Evolutionary conservation across 2,797 vertebrate species (phyloP), one percentile per base, ranked within the genome.

Genomic region (Protonibea diacanthus): DNA sequence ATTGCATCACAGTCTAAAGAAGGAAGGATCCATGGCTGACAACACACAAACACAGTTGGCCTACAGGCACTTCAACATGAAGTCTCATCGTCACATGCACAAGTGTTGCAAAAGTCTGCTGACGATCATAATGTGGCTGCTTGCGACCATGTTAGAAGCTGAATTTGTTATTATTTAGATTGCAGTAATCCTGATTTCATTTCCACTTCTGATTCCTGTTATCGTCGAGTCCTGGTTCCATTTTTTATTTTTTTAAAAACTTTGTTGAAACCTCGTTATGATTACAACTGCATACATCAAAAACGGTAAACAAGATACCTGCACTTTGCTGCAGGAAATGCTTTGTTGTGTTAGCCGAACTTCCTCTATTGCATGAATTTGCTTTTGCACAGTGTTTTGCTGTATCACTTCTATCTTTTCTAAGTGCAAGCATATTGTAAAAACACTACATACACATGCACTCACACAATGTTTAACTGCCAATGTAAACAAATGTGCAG

Each of bases 1-100:
- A 59, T 76, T 78, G 23, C 59, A 60, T 81, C 72, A 79, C 44
- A 77, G 59, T 14, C 38, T 74, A 65, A 71, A 86, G 38, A 55
- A 66, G 18, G 58, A 71, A 27, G 44, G 25, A 57, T 23, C 42
- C 56, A 38, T 33, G 44, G 5, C 10, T 42, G 63, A 63, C 55
- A 68, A 56, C n/a, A 63, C 15, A 56, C n/a, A 47, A 66, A 66
- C 33, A 66, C 17, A 45, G 20, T 3, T 60, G 6, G 10, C 5
- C 2, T 17, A 8, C 38, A 69, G 6, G 18, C 23, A 23, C 11
- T 17, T n/a, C 5, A 21, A 56, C 29, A 71, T 45, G 21, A 11
- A 33, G 38, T 23, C n/a, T 78, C 10, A 11, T 1, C 0, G 12
- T 20, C 38, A 42, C 21, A 4, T 56, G n/a, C 9, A 44, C 47